These are phyloP conservation scores for Oreocharis arfaki DNA, from an alignment of 2,113 vertebrate genomes.

Conservation along the genomic window DNA sequence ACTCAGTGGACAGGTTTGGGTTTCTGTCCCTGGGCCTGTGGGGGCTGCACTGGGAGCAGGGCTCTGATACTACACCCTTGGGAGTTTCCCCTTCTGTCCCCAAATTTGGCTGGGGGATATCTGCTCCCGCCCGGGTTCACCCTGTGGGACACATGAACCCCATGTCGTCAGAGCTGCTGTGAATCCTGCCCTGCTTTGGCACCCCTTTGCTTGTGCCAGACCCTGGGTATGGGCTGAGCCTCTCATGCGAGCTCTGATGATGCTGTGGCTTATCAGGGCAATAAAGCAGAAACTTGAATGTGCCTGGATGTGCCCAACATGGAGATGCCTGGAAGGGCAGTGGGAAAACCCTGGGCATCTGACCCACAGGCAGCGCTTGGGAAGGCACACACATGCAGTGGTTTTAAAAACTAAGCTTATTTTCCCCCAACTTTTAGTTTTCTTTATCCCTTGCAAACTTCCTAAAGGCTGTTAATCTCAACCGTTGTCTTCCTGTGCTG, in stretches of 20 bases:
- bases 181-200: background rate
- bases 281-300: background rate
- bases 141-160: fast-evolving
- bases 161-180: fast-evolving
- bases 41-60: background rate
- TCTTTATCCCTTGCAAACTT: background rate
- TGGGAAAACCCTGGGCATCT: fast-evolving
- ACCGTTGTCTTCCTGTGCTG: conserved; percentile 39
- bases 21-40: background rate
- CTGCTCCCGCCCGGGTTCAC: fast-evolving
- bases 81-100: background rate
- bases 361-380: fast-evolving
- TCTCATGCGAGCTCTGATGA: fast-evolving
- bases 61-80: background rate
- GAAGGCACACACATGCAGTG: fast-evolving
- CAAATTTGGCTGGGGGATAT: background rate
- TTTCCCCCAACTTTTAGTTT: background rate
- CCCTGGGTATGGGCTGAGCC: background rate
- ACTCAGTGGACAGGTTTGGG: fast-evolving
- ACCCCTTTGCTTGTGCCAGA: background rate
- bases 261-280: background rate
- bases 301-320: background rate
- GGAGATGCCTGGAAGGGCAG: background rate
- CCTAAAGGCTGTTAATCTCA: background rate
- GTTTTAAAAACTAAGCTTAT: background rate